Conservation (phyloP, 2,113 vertebrate species). For the Cariama cristata region DNA sequence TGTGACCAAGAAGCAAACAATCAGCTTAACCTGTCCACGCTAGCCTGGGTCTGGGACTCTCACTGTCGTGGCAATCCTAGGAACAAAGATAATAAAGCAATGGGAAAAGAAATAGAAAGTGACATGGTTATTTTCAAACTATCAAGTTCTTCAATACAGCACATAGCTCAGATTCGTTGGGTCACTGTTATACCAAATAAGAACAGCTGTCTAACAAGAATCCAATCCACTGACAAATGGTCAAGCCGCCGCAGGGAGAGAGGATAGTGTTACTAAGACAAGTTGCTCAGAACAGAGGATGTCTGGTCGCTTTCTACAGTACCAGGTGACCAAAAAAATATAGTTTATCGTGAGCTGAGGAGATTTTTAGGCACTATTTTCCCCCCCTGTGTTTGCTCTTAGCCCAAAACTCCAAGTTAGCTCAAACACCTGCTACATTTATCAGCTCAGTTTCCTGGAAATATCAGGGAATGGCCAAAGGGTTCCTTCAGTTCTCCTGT, state of each 20-base stretch:
- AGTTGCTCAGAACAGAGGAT: neutral
- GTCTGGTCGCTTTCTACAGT: neutral
- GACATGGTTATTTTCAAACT: neutral
- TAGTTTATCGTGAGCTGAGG: neutral
- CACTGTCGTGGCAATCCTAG: neutral
- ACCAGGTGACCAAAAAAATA: neutral
- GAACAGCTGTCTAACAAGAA: slow-evolving; percentile 35
- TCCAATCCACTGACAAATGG: slow-evolving; percentile 27
- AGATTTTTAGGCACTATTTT: neutral
- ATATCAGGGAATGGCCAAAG: neutral
- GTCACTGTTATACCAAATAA: neutral
- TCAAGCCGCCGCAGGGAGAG: neutral
- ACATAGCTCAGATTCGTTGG: neutral
- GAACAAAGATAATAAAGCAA: neutral
- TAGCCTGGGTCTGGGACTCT: neutral
- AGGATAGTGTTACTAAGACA: slow-evolving; percentile 15
- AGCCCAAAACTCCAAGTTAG: neutral
- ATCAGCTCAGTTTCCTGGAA: neutral
- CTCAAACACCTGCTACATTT: neutral
- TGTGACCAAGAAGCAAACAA: neutral
- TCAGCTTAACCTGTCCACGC: neutral
- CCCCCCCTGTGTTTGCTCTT: neutral
- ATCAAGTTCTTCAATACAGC: neutral
- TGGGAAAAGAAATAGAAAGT: neutral
- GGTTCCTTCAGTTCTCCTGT: neutral